Conservation (phyloP, 2,797 vertebrate species). For the Alfaro cultratus region DNA sequence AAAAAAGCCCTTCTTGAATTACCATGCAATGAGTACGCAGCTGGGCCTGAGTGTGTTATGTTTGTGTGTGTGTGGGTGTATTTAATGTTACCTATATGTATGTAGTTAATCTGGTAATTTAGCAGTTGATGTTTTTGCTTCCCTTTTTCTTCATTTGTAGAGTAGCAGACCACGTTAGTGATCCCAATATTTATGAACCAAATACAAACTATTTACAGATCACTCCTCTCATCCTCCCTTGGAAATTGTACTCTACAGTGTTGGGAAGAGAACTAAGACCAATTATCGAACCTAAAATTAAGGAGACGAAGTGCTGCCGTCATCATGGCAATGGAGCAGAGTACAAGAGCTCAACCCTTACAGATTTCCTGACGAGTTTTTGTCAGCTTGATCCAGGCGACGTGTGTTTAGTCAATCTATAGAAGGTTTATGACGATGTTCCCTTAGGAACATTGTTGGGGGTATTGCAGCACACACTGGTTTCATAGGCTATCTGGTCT, state of each 20-base stretch:
- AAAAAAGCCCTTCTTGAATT: conserved; percentile 50
- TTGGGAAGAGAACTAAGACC: neutral
- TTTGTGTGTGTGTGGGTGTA: conserved; percentile 32
- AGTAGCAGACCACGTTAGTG: neutral
- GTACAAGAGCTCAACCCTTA: neutral
- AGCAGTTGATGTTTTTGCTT: conserved; percentile 19
- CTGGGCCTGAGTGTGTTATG: conserved; percentile 46
- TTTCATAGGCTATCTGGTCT: neutral
- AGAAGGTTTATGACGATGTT: neutral
- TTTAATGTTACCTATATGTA: conserved; percentile 13
- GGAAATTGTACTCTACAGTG: neutral
- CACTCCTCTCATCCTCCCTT: neutral
- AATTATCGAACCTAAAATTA: neutral
- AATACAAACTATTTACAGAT: neutral
- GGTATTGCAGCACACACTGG: neutral
- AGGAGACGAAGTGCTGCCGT: neutral
- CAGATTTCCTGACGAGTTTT: neutral
- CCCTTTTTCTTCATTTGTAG: neutral
- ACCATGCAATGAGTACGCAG: conserved; percentile 65
- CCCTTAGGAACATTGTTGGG: neutral
- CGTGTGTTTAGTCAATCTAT: neutral
- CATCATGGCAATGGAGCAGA: neutral
- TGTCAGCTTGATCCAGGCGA: neutral
- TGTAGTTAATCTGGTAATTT: conserved; percentile 19
- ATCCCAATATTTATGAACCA: neutral